A percentile compares a stretch with the other conserved stretches of the same genome.
phyloP scores from a whole-genome alignment of 2,113 vertebrate genomes.

The Dicaeum eximium region DNA sequence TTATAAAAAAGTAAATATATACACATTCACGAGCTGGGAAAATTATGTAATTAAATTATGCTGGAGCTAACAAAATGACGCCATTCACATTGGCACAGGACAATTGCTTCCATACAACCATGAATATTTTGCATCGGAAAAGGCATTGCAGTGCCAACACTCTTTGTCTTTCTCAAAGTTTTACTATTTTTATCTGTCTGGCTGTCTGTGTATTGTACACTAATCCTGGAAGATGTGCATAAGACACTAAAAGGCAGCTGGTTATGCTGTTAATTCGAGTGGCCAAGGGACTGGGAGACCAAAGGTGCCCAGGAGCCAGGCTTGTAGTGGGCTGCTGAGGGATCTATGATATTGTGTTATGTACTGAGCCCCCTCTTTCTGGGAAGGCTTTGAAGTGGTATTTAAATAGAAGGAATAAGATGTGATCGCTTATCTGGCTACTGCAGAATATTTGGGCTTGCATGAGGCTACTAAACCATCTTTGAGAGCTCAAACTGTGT shows the following conservation, averaged over 20 bases:
- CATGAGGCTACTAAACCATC: background rate
- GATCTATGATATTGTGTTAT: accelerated
- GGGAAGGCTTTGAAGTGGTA: background rate
- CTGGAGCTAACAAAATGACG: background rate
- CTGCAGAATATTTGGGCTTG: background rate
- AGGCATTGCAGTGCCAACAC: background rate
- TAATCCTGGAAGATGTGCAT: background rate
- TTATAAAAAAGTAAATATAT: background rate
- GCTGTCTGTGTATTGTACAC: background rate
- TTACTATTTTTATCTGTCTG: background rate
- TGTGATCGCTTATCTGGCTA: accelerated
- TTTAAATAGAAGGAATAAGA: background rate
- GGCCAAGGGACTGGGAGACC: background rate
- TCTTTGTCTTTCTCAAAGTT: conserved; percentile 1
- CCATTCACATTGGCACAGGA: background rate
- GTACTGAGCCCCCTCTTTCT: background rate
- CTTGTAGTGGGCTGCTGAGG: background rate
- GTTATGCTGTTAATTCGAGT: background rate
- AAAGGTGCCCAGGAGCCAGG: background rate
- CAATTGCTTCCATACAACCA: background rate
- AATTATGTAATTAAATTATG: conserved; percentile 52
- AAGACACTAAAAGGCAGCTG: background rate
- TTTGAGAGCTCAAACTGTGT: background rate
- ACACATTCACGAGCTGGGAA: background rate
- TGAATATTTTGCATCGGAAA: conserved; percentile 7